phyloP scores from a whole-genome alignment of 1,140 invertebrate species.

The Tetragnatha versicolor region DNA sequence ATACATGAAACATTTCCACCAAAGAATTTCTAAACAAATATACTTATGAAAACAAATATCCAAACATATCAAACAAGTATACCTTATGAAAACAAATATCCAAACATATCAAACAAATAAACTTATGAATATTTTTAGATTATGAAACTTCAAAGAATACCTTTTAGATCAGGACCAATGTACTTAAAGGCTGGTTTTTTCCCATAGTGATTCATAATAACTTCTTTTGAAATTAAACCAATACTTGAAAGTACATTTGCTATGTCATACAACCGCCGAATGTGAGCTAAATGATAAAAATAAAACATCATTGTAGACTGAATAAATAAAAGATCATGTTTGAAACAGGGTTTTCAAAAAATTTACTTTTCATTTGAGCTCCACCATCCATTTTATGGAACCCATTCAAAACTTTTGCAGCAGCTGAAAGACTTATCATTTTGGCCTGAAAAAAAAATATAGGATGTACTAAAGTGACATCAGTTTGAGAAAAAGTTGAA shows the following conservation, averaged over 20 bases:
- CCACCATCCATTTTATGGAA: slow-evolving; percentile 67
- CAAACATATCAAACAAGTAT: too few species aligned
- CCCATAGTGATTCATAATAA: slow-evolving; percentile 67
- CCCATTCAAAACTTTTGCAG: slow-evolving; percentile 72
- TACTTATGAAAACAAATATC: too few species aligned
- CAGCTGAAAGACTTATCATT: slow-evolving; percentile 74
- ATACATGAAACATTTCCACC: too few species aligned
- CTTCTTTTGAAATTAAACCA: slow-evolving; percentile 73
- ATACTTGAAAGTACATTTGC: slow-evolving; percentile 77
- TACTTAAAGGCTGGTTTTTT: slow-evolving; percentile 76
- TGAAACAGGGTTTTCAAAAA: background rate
- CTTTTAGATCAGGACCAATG: slow-evolving; percentile 69
- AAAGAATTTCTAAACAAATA: too few species aligned
- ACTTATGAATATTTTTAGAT: slow-evolving; percentile 23
- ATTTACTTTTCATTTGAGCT: slow-evolving; percentile 67
- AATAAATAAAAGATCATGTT: background rate
- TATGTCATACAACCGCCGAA: slow-evolving; percentile 77
- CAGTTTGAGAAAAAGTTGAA: too few species aligned
- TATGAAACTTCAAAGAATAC: slow-evolving; percentile 26
- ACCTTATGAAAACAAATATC: too few species aligned
- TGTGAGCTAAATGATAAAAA: slow-evolving; percentile 67
- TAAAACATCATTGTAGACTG: background rate
- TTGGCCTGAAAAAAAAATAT: slow-evolving; percentile 69
- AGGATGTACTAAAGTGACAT: too few species aligned
- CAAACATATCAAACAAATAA: too few species aligned